Conservation (phyloP, 2,888 invertebrate genomes). For the Gibbula magus region DNA sequence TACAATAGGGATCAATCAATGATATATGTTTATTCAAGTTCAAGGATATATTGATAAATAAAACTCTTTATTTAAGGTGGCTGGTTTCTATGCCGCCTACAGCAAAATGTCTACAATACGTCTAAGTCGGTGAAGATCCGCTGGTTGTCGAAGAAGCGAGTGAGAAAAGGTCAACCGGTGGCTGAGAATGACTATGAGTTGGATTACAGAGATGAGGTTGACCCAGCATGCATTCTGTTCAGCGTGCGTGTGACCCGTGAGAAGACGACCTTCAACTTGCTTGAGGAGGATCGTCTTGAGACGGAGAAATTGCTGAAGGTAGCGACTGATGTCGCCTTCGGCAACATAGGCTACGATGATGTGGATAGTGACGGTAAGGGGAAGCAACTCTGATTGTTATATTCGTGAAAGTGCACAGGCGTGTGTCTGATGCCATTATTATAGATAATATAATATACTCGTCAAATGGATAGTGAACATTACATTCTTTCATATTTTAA, state of each 20-base stretch:
- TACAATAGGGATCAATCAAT: too few species aligned
- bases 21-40: too few species aligned
- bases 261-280: constrained; percentile 12
- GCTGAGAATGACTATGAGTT: constrained; percentile 82
- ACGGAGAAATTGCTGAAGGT: constrained; percentile 36
- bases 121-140: constrained; percentile 87
- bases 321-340: constrained; percentile 34
- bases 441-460: too few species aligned
- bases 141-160: constrained; percentile 80
- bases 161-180: constrained; percentile 75
- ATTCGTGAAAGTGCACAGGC: too few species aligned
- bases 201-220: constrained; percentile 89
- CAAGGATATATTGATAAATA: neutral
- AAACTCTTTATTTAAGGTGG: constrained; percentile 49
- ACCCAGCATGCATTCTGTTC: constrained; percentile 78
- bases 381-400: neutral
- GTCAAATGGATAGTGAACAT: too few species aligned
- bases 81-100: constrained; percentile 85
- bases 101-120: constrained; percentile 90
- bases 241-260: constrained; percentile 82
- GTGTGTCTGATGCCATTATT: too few species aligned
- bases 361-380: constrained; percentile 38
- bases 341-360: constrained; percentile 30
- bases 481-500: too few species aligned
- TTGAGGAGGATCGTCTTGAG: constrained; percentile 33